Base-by-base conservation (phyloP, 2,797 vertebrate species). In the Poecilia velifera region DNA sequence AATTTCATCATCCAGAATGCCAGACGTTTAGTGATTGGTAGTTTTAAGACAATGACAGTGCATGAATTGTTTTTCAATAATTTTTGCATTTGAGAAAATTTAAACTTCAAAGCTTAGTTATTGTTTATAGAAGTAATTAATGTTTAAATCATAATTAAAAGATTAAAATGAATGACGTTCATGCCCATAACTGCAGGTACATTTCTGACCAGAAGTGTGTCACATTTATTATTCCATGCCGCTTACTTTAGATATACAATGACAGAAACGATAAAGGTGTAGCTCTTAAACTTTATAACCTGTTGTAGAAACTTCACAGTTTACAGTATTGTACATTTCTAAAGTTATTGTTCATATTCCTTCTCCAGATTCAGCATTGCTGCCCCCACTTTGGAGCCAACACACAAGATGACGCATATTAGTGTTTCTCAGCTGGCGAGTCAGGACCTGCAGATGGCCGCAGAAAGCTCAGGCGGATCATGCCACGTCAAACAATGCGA, bases 371-470 rank as follows among this genome's bases (percentile, higher is more conserved):
- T 13, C 16, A 14, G 4, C 18, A 34, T 79, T 28, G 45, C 81
- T 62, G 55, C 62, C 77, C 81, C 76, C 57, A 6, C 79, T 2
- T 34, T 13, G 82, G 78, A 80, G 76, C 78, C 9, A 34, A 76
- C 72, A 31, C 1, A 25, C 66, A 88, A 73, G 74, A 84, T 2
- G 31, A 46, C 6, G 5, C 4, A 5, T 25, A 51, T 84, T 78
- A 78, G 82, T 87, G 84, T 87, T 91, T 90, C 87, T 91, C 85
- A 90, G 85, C 83, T 66, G 82, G 73, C 0, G 68, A 85, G 9
- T 82, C 51, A 34, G 82, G 87, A 88, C 85, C 83, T 71, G 59
- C 70, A 79, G 76, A 34, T 2, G 76, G 77, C 71, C 2, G 12
- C 80, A 8, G 64, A 84, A 72, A 57, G 80, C 79, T 81, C 53